Evolutionary conservation across 2,797 vertebrate species (phyloP).

Genomic region (Carcharodon carcharias): DNA sequence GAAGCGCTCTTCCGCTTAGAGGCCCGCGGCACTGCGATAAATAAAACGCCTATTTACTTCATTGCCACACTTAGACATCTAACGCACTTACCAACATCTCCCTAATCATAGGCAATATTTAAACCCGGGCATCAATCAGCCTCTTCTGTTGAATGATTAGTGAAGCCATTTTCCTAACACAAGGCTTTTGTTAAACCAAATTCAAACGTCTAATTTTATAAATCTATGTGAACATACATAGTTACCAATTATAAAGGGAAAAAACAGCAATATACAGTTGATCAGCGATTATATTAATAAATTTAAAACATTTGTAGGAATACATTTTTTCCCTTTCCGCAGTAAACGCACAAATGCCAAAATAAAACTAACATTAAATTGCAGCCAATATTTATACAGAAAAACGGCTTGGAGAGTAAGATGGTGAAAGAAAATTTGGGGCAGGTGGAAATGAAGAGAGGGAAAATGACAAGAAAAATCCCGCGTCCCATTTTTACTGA

Average conservation of each 20-base stretch:
- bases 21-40: slow-evolving; percentile 97
- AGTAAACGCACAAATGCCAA: background rate
- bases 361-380: background rate
- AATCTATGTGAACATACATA: slow-evolving; percentile 75
- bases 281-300: background rate
- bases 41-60: slow-evolving; percentile 99
- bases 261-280: background rate
- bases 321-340: background rate
- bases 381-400: background rate
- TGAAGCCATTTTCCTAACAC: slow-evolving; percentile 71
- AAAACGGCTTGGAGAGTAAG: background rate
- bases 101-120: slow-evolving; percentile 86
- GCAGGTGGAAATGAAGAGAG: background rate
- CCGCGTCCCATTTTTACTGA: background rate
- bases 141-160: slow-evolving; percentile 86
- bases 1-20: slow-evolving; percentile 98
- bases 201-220: slow-evolving; percentile 72
- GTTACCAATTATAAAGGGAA: slow-evolving; percentile 71
- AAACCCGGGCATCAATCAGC: slow-evolving; percentile 87
- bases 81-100: slow-evolving; percentile 81
- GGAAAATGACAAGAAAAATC: background rate
- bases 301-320: background rate
- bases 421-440: too few relatives aligned
- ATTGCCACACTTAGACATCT: slow-evolving; percentile 85
- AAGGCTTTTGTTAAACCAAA: slow-evolving; percentile 77